phyloP scores from a whole-genome alignment of 2,113 vertebrate species.

The Odocoileus virginianus region DNA sequence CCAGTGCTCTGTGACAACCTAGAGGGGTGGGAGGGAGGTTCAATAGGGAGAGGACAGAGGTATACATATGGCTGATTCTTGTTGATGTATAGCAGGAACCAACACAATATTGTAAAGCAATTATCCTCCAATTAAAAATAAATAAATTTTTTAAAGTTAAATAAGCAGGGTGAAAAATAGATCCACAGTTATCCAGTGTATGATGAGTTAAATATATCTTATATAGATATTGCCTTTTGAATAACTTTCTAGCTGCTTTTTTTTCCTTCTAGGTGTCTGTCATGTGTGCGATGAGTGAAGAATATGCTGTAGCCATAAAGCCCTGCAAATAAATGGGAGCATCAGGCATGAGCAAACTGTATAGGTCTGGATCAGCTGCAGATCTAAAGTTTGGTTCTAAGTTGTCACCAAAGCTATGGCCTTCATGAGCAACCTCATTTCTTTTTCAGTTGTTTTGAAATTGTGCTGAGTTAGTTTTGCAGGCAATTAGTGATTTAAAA shows the following conservation, averaged over 20 bases:
- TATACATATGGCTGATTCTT: background rate
- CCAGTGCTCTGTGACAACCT: background rate
- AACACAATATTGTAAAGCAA: background rate
- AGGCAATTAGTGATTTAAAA: conserved; percentile 88
- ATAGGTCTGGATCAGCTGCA: conserved; percentile 90
- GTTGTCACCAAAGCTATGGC: conserved; percentile 96
- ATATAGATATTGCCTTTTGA: background rate
- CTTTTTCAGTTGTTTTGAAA: conserved; percentile 82
- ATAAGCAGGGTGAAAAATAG: background rate
- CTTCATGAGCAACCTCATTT: conserved; percentile 95
- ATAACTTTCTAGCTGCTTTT: conserved; percentile 6
- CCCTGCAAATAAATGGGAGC: conserved; percentile 91
- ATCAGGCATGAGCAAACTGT: conserved; percentile 81
- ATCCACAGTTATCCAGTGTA: background rate
- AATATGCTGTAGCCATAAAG: conserved; percentile 97
- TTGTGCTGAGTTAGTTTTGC: conserved; percentile 82
- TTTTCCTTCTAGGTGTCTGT: conserved; percentile 90
- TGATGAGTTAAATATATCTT: background rate
- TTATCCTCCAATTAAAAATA: background rate
- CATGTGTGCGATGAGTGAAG: conserved; percentile 97
- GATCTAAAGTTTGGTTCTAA: conserved; percentile 93
- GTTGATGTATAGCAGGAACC: background rate
- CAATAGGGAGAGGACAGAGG: background rate
- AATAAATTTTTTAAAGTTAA: background rate
- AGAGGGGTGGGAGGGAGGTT: background rate